Conservation (phyloP, 2,888 invertebrate species). For the Boloria selene region DNA sequence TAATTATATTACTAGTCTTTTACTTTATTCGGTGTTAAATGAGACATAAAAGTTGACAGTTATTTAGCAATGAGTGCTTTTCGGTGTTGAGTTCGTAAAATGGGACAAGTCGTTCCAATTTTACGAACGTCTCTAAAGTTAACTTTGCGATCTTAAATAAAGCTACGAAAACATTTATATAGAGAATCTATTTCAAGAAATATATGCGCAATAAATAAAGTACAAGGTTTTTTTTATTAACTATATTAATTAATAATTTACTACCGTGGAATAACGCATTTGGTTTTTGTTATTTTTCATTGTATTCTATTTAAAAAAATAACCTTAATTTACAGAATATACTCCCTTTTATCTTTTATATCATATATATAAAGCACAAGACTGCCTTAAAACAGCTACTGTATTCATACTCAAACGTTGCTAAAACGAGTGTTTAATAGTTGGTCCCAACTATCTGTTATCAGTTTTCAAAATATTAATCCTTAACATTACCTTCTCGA, state of each 20-base stretch:
- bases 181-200: constrained; percentile 10
- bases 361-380: too few relatives aligned
- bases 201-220: background rate
- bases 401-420: too few relatives aligned
- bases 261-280: too few relatives aligned
- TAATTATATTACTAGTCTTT: background rate
- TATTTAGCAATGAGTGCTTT: constrained; percentile 38
- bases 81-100: constrained; percentile 37
- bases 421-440: too few relatives aligned
- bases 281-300: too few relatives aligned
- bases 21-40: constrained; percentile 17
- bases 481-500: constrained; percentile 82
- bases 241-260: too few relatives aligned
- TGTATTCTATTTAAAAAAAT: too few relatives aligned
- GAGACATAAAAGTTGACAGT: constrained; percentile 32
- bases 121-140: constrained; percentile 34
- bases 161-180: constrained; percentile 8
- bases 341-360: too few relatives aligned
- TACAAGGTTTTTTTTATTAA: background rate
- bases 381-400: too few relatives aligned
- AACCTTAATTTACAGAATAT: too few relatives aligned
- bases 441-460: too few relatives aligned
- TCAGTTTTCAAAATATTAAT: too few relatives aligned
- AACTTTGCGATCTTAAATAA: constrained; percentile 28
- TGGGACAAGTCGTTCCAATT: constrained; percentile 35